phyloP scores from a whole-genome alignment of 2,797 vertebrate genomes.

The Pseudomugil gertrudae region DNA sequence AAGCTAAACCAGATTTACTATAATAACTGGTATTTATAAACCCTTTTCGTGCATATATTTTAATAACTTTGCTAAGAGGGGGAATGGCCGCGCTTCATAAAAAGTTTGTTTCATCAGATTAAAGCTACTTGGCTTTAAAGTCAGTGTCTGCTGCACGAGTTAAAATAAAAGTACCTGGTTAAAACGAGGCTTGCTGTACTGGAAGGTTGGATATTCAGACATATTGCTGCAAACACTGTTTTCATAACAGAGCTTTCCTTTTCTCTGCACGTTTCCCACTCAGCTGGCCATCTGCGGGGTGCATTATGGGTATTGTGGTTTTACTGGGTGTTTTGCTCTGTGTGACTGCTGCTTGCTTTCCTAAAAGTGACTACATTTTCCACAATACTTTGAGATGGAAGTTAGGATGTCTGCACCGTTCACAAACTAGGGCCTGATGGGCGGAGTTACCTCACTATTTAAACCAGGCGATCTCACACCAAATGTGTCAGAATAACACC shows the following conservation, averaged over 20 bases:
- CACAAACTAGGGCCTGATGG: no score
- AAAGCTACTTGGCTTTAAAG: neutral
- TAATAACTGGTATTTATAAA: neutral
- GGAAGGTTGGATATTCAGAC: conserved; percentile 82
- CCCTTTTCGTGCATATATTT: no score
- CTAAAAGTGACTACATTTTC: conserved; percentile 47
- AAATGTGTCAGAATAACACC: no score
- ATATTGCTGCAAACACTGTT: conserved; percentile 46
- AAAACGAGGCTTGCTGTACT: conserved; percentile 86
- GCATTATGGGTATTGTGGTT: conserved; percentile 72
- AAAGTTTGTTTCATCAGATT: neutral
- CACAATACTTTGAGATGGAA: neutral
- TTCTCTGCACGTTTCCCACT: neutral
- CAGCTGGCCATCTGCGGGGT: neutral
- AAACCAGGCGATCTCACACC: no score
- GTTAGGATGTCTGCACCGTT: no score
- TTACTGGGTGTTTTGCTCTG: rapidly evolving
- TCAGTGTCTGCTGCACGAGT: neutral
- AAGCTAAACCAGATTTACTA: neutral
- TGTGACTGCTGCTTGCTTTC: rapidly evolving
- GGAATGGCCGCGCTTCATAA: no score
- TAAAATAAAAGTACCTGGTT: conserved; percentile 82
- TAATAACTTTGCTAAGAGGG: no score
- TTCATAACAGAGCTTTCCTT: neutral
- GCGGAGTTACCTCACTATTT: no score